Base-by-base conservation (phyloP, 2,113 vertebrate species). In the Mionectes macconnelli region DNA sequence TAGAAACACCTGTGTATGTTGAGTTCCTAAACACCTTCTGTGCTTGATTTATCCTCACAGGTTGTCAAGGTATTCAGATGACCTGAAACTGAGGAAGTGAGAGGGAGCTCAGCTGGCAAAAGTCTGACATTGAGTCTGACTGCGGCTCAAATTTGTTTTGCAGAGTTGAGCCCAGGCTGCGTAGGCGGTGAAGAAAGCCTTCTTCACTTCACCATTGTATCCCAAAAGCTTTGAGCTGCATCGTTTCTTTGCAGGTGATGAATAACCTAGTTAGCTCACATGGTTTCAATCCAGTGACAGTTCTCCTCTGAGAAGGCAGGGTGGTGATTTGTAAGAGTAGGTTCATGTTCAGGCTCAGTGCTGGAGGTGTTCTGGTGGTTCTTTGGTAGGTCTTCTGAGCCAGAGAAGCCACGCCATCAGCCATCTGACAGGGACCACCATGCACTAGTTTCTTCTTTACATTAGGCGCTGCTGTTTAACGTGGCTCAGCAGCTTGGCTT, bases 41-140 rank as follows among this genome's bases (percentile, higher is more conserved):
- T 95, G 86, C 96, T 97, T 93, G 92, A 96, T 96, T 96, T 96
- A 96, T 96, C 95, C 96, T 96, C 92, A 87, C 95, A 94, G 94
- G 95, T 97, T 96, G 96, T 96, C 92, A 96, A 72, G 95, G 90
- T 96, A 84, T 90, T 93, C 93, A 75, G 92, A 92, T 96, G 96
- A 95, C 94, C 96, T 95, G 92, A 96, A 94, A 96, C 80, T 88
- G 94, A 92, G 89, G 95, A 96, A 96, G 94, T 84, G 93, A 92
- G 92, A 95, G 86, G 88, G 90, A 96, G 94, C 92, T 97, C 96
- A 96, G 93, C 95, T 96, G 96, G 95, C 90, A 96, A 39, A 96
- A 97, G 94, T 96, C 96, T 93, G 92, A 94, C 94, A 96, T 95
- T 24, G 66, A 97, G 96, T 94, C 96, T 96, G 94, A 96, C 93